Evolutionary conservation across 2,797 vertebrate genomes (phyloP).

Genomic region (Odontamblyopus rebecca): DNA sequence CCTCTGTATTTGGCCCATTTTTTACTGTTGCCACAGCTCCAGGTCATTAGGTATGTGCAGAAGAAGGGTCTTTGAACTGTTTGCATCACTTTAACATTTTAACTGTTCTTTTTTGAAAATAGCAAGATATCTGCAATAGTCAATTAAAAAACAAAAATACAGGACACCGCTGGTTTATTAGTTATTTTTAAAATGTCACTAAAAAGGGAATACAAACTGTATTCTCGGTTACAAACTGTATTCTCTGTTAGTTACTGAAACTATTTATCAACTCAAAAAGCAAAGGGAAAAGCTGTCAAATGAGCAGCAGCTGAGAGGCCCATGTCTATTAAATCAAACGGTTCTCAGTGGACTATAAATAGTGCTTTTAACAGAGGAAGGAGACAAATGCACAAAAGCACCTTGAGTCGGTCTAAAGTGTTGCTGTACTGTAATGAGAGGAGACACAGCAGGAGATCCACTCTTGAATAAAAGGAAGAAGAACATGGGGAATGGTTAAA

Average conservation of each 20-base stretch:
- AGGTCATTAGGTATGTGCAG: too few species aligned
- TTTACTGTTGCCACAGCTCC: too few species aligned
- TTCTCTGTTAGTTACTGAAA: slow-evolving; percentile 14
- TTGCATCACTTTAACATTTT: too few species aligned
- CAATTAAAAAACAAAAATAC: too few species aligned
- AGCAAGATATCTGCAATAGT: too few species aligned
- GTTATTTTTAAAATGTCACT: too few species aligned
- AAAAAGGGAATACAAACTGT: too few species aligned
- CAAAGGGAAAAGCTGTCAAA: slow-evolving; percentile 2
- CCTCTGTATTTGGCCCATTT: not conserved
- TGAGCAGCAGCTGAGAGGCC: slow-evolving; percentile 13
- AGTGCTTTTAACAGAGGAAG: slow-evolving; percentile 10
- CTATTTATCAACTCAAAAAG: slow-evolving; percentile 7
- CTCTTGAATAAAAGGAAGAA: not conserved
- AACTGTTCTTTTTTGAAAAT: too few species aligned
- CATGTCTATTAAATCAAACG: slow-evolving; percentile 17
- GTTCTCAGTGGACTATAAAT: slow-evolving; percentile 9
- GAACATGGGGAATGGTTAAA: not conserved
- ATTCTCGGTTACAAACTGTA: not conserved
- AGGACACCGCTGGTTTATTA: too few species aligned
- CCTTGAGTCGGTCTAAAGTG: slow-evolving; percentile 10
- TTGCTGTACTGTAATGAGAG: slow-evolving; percentile 1
- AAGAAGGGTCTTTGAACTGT: too few species aligned
- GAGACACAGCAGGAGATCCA: slow-evolving; percentile 4
- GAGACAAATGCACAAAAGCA: slow-evolving; percentile 11